phyloP scores from a whole-genome alignment of 2,113 vertebrate species.

The Orientallactaga bullata region DNA sequence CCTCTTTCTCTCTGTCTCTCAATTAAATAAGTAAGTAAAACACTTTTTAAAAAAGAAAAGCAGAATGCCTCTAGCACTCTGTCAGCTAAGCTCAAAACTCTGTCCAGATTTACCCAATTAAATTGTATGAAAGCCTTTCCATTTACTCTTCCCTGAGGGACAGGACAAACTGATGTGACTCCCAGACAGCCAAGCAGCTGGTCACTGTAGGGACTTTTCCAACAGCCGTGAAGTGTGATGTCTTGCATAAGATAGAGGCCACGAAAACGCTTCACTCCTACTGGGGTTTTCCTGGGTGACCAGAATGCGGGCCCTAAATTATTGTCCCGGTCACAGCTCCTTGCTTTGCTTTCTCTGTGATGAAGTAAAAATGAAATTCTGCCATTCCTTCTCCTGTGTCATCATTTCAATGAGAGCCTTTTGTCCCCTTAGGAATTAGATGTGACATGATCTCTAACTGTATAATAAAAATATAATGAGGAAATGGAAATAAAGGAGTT shows the following conservation, averaged over 20 bases:
- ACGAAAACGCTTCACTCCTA: neutral
- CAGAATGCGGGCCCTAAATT: neutral
- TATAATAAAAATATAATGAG: neutral
- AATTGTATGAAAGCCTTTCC: conserved; percentile 25
- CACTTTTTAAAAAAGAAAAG: no score
- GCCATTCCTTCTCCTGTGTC: neutral
- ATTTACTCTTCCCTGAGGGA: neutral
- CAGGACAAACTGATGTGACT: conserved; percentile 37
- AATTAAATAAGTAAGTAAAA: no score
- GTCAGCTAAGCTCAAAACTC: neutral
- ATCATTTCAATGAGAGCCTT: neutral
- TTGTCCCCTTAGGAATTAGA: neutral
- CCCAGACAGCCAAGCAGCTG: neutral
- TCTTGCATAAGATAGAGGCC: neutral
- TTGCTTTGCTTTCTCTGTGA: conserved; percentile 23
- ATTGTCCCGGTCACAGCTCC: neutral
- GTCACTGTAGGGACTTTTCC: neutral
- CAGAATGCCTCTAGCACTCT: no score
- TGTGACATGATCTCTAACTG: neutral
- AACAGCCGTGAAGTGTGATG: neutral
- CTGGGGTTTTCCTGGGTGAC: neutral
- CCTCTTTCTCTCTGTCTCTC: no score
- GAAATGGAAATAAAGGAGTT: neutral
- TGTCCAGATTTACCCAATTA: neutral
- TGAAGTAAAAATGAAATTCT: neutral